Conservation (phyloP, 2,797 vertebrate genomes). For the Oryzias sinensis region DNA sequence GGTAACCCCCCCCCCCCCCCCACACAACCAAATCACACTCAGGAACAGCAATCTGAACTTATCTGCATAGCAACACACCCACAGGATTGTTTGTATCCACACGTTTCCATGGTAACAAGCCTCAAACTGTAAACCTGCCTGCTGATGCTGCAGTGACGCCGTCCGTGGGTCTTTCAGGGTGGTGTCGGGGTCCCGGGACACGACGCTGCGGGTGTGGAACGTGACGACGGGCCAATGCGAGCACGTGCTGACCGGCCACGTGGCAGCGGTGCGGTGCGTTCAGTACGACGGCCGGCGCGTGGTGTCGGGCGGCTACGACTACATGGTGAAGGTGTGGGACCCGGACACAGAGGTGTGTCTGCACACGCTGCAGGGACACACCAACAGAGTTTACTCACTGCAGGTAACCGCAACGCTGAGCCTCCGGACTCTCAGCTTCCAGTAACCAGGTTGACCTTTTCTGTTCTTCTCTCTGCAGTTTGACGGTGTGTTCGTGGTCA, state of each 20-base stretch:
- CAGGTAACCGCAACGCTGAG: constrained; percentile 75
- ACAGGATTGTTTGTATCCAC: not conserved
- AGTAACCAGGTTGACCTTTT: not conserved
- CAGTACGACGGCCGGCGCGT: constrained; percentile 92
- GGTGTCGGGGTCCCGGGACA: constrained; percentile 92
- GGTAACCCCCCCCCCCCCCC: constrained; percentile 65
- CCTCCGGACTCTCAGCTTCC: not conserved
- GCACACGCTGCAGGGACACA: constrained; percentile 94
- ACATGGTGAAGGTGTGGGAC: constrained; percentile 97
- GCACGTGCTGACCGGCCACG: constrained; percentile 90
- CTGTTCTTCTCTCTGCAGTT: constrained; percentile 72
- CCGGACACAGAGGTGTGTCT: constrained; percentile 92
- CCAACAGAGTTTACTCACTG: constrained; percentile 92
- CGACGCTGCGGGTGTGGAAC: constrained; percentile 91
- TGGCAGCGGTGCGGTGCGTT: constrained; percentile 92
- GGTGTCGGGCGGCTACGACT: constrained; percentile 93
- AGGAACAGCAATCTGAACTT: constrained; percentile 1
- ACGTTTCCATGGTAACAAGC: constrained; percentile 19
- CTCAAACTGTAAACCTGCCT: constrained; percentile 8
- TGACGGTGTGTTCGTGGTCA: constrained; percentile 90
- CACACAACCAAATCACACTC: not conserved
- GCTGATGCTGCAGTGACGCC: not conserved
- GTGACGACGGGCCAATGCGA: constrained; percentile 89
- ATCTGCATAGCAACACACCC: constrained; percentile 17
- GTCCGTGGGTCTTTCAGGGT: constrained; percentile 72